Evolutionary conservation across 1,140 invertebrate species (phyloP), one percentile per base, ranked within the genome.

Genomic region (Diabrotica virgifera): DNA sequence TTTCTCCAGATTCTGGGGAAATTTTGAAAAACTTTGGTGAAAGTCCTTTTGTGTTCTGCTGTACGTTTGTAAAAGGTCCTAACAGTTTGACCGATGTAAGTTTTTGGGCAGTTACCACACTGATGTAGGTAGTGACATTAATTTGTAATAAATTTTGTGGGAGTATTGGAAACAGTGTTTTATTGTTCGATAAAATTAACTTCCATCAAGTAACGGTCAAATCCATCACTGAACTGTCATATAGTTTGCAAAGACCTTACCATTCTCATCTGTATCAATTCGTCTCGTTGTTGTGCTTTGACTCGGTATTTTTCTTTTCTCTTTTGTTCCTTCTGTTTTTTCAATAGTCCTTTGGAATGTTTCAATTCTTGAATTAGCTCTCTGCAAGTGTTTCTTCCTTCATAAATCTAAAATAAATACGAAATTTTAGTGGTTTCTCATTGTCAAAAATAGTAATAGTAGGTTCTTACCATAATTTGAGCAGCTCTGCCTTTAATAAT

Each of bases 301-400:
- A 81, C 81, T 53, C 76, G 76, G 24, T 75, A 67, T 72, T 80
- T 80, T 62, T 84, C 77, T 55, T 82, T 79, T 8, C 82, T 76
- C 70, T 83, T 78, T 46, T 76, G 61, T 4, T 74, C 74, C 62
- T 80, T 77, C 57, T 81, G 76, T 57, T 81, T 80, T 36, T 82
- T 81, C 69, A 87, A 82, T 4, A 90, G 78, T 3, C 84, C 85
- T 68, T 88, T 83, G 0, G 85, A 86, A 10, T 82, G 85, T 72
- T 86, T 83, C 68, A 91, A 73, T 78, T 91, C 88, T 57, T 87
- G 80, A 5, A 90, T 90, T 35, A 91, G 74, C 69, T 90, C 86
- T 60, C 82, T 82, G 24, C 85, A 85, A 62, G 85, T 85, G 52
- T 86, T 82, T 59, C 87, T 83, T 11, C 87, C 89, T 78, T 89